Evolutionary conservation across 2,797 vertebrate species (phyloP), one percentile per base, ranked within the genome.

Genomic region (Myoxocephalus aenaeus): DNA sequence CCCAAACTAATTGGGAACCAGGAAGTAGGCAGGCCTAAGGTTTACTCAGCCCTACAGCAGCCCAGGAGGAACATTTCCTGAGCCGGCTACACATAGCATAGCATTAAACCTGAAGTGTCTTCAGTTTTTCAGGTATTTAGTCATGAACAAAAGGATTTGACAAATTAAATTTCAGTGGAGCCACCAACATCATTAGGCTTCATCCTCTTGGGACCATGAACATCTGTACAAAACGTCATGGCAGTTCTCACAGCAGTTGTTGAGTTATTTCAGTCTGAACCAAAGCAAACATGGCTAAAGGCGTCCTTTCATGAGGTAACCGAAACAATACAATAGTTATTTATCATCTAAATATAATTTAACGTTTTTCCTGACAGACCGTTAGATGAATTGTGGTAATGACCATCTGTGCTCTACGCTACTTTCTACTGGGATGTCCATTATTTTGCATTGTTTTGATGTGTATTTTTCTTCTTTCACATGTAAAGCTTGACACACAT

Each of bases 401-500:
- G 69, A 48, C 70, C 70, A 70, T 70, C 56, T 42, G 20, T 20
- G 65, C 69, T 64, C 32, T 61, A 13, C 51, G 48, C 46, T 56
- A 14, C 58, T 40, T 63, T 79, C 63, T 53, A 40, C 67, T 9
- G 48, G 34, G 32, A 65, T 63, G 81, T 80, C 61, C 67, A 65
- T 83, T 77, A 74, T 84, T 85, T 80, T 77, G 56, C 18, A 34
- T 48, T 54, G 66, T 86, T 54, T 80, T 87, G 79, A 87, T 86
- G 76, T 78, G 44, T 82, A 25, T 83, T 78, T 83, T 80, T 63
- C 72, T n/a, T 75, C 72, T 54, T 61, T 87, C 67, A 73, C 78
- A 71, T 75, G 73, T 71, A 66, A 81, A 89, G 58, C 75, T 78
- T 80, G 87, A 87, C 86, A 84, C 75, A 46, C 64, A 79, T 90